Conservation (phyloP, 2,113 vertebrate genomes). For the Bostrychus sinensis region DNA sequence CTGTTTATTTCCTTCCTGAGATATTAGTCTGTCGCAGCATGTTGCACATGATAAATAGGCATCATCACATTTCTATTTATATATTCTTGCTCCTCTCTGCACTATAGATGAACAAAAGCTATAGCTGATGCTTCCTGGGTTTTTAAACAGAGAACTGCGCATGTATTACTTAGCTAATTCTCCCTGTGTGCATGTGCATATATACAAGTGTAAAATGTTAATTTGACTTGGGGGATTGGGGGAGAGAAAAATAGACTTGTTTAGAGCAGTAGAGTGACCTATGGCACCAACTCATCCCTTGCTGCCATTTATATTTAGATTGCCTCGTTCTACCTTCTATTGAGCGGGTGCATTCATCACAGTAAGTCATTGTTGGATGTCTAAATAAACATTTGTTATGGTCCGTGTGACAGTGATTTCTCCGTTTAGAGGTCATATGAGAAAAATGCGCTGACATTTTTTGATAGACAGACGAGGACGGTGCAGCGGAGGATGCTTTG, state of each 20-base stretch:
- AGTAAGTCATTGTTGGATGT: conserved; percentile 22
- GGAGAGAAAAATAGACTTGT: conserved; percentile 10
- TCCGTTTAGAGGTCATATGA: conserved; percentile 18
- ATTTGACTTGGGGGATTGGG: conserved; percentile 17
- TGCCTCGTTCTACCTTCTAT: conserved; percentile 21
- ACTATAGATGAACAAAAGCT: neutral
- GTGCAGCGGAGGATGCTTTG: conserved; percentile 27
- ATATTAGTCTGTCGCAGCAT: conserved; percentile 2
- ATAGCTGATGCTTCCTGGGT: neutral
- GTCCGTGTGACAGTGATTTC: conserved; percentile 22
- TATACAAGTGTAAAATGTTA: conserved; percentile 3
- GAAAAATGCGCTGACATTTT: conserved; percentile 34
- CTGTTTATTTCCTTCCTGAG: neutral
- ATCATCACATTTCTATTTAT: conserved; percentile 10
- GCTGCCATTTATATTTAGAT: conserved; percentile 34
- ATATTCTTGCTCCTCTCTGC: neutral
- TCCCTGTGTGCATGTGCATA: neutral
- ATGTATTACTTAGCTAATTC: neutral
- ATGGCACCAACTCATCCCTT: conserved; percentile 3
- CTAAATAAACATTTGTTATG: conserved; percentile 36
- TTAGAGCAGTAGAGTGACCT: neutral
- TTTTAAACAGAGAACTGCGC: neutral
- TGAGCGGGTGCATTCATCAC: conserved; percentile 7
- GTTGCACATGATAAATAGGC: conserved; percentile 2
- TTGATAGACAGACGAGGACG: conserved; percentile 29